A percentile compares a stretch with the other conserved stretches of the same genome.
These are phyloP conservation scores for Pao palembangensis DNA, from an alignment of 2,113 vertebrate species.

Conservation along the genomic window DNA sequence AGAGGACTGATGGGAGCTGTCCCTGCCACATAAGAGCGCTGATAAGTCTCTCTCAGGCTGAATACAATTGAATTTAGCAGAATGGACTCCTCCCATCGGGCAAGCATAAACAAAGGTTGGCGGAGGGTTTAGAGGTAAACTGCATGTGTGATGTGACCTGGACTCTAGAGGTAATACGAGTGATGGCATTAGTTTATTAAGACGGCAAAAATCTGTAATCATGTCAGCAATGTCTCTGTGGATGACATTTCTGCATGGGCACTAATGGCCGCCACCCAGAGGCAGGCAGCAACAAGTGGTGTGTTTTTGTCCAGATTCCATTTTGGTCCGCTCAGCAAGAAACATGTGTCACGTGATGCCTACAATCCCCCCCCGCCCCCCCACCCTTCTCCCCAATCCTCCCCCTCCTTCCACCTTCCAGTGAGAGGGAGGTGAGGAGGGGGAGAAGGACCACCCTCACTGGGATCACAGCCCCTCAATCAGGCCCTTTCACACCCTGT, in stretches of 20 bases:
- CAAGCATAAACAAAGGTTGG: slow-evolving; percentile 1
- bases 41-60: slow-evolving; percentile 41
- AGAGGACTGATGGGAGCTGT: slow-evolving; percentile 38
- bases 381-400: slow-evolving; percentile 24
- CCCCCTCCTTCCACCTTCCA: slow-evolving; percentile 29
- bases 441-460: slow-evolving; percentile 77
- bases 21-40: slow-evolving; percentile 40
- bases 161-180: not conserved
- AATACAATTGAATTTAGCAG: slow-evolving; percentile 22
- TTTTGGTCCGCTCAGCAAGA: slow-evolving; percentile 73
- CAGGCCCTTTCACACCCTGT: slow-evolving; percentile 85
- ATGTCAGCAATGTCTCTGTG: not conserved
- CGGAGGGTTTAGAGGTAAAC: not conserved
- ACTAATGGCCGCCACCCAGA: slow-evolving; percentile 4
- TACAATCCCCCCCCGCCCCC: slow-evolving; percentile 20
- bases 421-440: slow-evolving; percentile 23
- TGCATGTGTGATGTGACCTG: not conserved
- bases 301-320: slow-evolving; percentile 76
- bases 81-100: not conserved
- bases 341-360: slow-evolving; percentile 73
- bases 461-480: slow-evolving; percentile 81
- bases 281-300: slow-evolving; percentile 76
- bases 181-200: not conserved
- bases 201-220: not conserved
- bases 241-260: slow-evolving; percentile 11